A percentile compares a stretch with the other conserved stretches of the same genome.
Evolutionary conservation across 1,140 invertebrate species (phyloP).

Genomic region (Drosophila simulans): DNA sequence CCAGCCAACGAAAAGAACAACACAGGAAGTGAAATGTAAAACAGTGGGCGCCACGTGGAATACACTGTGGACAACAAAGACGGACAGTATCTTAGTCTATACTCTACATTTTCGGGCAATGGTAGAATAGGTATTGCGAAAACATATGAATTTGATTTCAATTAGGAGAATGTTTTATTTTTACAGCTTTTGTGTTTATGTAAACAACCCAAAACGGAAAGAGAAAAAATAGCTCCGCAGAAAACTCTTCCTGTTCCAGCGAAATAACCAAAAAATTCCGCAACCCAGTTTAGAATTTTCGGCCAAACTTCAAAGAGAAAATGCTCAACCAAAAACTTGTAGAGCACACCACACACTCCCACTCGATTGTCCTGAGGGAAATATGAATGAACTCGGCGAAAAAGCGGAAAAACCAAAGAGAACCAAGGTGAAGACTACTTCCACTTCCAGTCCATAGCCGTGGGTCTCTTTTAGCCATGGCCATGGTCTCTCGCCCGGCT

Average conservation of each 20-base stretch:
- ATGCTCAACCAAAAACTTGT: constrained; percentile 43
- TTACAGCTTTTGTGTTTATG: not conserved
- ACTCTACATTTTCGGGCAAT: too few relatives aligned
- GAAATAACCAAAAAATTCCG: constrained; percentile 6
- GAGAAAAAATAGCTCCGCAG: too few relatives aligned
- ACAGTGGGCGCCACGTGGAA: constrained; percentile 4
- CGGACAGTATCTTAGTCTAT: too few relatives aligned
- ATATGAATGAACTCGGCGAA: constrained; percentile 68
- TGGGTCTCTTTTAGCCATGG: constrained; percentile 29
- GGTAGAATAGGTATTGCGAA: not conserved
- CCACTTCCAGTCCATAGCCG: constrained; percentile 41
- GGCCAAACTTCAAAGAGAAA: constrained; percentile 35
- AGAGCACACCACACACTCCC: constrained; percentile 27
- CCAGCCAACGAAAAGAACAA: constrained; percentile 18
- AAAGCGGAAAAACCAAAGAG: constrained; percentile 41
- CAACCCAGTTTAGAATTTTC: constrained; percentile 20
- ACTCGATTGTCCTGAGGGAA: constrained; percentile 70
- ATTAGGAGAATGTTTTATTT: too few relatives aligned
- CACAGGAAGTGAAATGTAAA: constrained; percentile 15
- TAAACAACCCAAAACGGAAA: too few relatives aligned
- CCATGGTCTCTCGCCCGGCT: constrained; percentile 28
- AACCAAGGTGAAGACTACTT: constrained; percentile 52
- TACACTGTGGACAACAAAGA: too few relatives aligned
- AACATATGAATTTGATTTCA: not conserved
- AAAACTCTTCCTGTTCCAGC: not conserved